These are phyloP conservation scores for Meloe dianella DNA, from an alignment of 2,888 invertebrate species.

Conservation along the genomic window DNA sequence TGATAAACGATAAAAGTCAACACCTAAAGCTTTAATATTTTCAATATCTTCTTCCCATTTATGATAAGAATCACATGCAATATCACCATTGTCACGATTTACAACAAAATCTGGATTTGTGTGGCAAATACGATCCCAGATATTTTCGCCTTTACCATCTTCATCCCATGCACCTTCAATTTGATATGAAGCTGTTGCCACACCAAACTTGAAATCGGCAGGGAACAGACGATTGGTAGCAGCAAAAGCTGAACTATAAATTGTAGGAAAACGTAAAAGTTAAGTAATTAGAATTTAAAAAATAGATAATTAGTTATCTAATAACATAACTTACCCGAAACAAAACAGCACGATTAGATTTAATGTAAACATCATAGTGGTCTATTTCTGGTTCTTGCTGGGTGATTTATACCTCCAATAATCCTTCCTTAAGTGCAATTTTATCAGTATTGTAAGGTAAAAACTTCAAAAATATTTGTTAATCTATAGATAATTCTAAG, in stretches of 20 bases:
- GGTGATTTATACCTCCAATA: too few relatives aligned
- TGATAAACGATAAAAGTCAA: constrained; percentile 61
- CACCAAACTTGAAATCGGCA: constrained; percentile 39
- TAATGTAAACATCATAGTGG: too few relatives aligned
- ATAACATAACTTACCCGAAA: not conserved
- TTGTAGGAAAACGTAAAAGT: constrained; percentile 40
- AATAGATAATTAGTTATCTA: too few relatives aligned
- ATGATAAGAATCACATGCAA: constrained; percentile 71
- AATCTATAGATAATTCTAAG: too few relatives aligned
- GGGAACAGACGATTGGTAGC: too few relatives aligned
- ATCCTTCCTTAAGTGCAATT: too few relatives aligned
- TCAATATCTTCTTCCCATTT: constrained; percentile 66
- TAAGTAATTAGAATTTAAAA: too few relatives aligned
- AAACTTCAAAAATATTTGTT: too few relatives aligned
- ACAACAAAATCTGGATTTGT: constrained; percentile 59
- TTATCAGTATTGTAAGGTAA: too few relatives aligned
- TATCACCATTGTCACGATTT: constrained; percentile 65
- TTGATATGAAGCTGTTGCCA: constrained; percentile 44
- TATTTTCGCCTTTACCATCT: constrained; percentile 65
- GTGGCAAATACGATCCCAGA: constrained; percentile 73
- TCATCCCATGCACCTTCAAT: constrained; percentile 46
- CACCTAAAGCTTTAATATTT: constrained; percentile 37
- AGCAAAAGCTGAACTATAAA: too few relatives aligned
- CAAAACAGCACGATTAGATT: too few relatives aligned
- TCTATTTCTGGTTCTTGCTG: too few relatives aligned